Percentiles rank a stretch among this genome's conserved stretches.
These are phyloP conservation scores for Dipodomys stephensi DNA, from an alignment of 2,113 vertebrate genomes.

Conservation along the genomic window DNA sequence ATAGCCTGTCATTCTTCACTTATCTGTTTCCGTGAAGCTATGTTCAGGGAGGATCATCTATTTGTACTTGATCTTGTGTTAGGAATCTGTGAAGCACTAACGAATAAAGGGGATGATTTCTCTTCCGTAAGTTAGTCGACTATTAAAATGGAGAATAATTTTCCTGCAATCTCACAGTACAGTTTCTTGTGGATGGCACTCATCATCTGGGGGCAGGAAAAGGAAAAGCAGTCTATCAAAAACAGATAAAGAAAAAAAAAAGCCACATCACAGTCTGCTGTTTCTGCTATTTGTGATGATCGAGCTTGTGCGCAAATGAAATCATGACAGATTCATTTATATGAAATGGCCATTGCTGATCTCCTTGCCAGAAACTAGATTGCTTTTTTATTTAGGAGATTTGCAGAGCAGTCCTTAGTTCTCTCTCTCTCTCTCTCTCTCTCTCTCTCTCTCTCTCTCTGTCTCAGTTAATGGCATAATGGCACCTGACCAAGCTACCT, in stretches of 20 bases:
- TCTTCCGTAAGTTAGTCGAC: constrained; percentile 50
- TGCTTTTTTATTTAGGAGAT: constrained; percentile 84
- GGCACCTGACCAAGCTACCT: constrained; percentile 73
- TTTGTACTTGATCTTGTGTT: constrained; percentile 62
- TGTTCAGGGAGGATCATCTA: neutral
- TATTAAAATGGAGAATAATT: constrained; percentile 75
- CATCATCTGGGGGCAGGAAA: constrained; percentile 66
- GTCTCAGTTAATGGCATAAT: constrained; percentile 71
- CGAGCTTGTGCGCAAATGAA: constrained; percentile 80
- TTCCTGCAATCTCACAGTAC: constrained; percentile 66
- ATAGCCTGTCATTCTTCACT: constrained; percentile 38
- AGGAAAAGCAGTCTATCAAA: constrained; percentile 76
- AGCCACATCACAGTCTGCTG: constrained; percentile 72
- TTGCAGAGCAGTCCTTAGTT: constrained; percentile 74
- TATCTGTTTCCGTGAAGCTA: constrained; percentile 65
- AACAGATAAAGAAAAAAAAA: constrained; percentile 70
- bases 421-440: too few species aligned
- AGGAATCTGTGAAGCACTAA: constrained; percentile 61
- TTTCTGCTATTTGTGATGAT: constrained; percentile 81
- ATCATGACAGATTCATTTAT: constrained; percentile 82
- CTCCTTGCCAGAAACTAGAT: constrained; percentile 83
- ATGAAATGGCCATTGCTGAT: constrained; percentile 80
- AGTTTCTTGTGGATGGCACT: constrained; percentile 54
- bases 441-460: too few species aligned
- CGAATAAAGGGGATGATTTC: constrained; percentile 65